A percentile compares a stretch with the other conserved stretches of the same genome.
These are phyloP conservation scores for Percina caprodes DNA, from an alignment of 2,113 vertebrate genomes.

Conservation along the genomic window DNA sequence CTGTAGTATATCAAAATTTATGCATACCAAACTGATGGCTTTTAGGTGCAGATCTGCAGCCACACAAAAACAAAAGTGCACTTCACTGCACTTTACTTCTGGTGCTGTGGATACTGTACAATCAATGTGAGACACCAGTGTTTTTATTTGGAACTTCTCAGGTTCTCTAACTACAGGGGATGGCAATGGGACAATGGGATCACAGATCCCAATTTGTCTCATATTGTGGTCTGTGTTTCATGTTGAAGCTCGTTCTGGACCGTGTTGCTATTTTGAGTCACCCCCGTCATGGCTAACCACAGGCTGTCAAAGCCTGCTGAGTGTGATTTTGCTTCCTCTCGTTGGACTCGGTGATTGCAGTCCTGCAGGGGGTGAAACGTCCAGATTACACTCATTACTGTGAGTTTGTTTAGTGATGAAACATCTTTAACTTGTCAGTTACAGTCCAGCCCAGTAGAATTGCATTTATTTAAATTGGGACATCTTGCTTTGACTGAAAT, in stretches of 20 bases:
- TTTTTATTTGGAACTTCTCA: too few relatives aligned
- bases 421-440: neutral
- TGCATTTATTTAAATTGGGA: neutral
- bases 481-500: constrained; percentile 15
- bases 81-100: too few relatives aligned
- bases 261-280: constrained; percentile 57
- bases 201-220: constrained; percentile 21
- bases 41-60: too few relatives aligned
- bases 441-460: neutral
- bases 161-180: neutral
- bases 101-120: too few relatives aligned
- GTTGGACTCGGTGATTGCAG: constrained; percentile 50
- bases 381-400: constrained; percentile 47
- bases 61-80: too few relatives aligned
- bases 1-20: neutral
- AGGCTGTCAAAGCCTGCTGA: constrained; percentile 40
- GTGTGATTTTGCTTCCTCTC: constrained; percentile 32
- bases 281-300: constrained; percentile 34
- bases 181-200: neutral
- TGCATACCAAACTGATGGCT: neutral
- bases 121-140: too few relatives aligned
- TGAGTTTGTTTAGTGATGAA: constrained; percentile 17
- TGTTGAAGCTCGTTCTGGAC: constrained; percentile 20
- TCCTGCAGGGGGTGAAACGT: constrained; percentile 33
- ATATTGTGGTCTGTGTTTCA: constrained; percentile 8